These are phyloP conservation scores for Zaprionus kolodkinae DNA, from an alignment of 1,140 invertebrate species.

Conservation along the genomic window DNA sequence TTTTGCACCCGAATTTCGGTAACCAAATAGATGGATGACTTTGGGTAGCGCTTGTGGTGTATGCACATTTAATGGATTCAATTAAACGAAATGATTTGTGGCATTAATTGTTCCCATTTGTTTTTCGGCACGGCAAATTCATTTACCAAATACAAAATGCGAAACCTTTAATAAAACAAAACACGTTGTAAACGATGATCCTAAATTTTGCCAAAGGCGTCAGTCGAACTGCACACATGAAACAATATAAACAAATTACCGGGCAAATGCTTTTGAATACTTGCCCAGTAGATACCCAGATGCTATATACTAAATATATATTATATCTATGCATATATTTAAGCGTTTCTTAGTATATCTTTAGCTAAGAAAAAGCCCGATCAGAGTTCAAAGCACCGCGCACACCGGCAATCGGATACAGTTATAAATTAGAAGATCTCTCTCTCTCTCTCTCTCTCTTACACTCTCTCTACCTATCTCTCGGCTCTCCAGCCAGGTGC, in stretches of 20 bases:
- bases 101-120: slow-evolving; percentile 57
- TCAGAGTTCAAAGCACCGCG: slow-evolving; percentile 57
- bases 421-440: slow-evolving; percentile 37
- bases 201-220: slow-evolving; percentile 35
- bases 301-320: slow-evolving; percentile 1
- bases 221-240: slow-evolving; percentile 48
- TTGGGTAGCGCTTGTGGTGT: slow-evolving; percentile 56
- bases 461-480: not conserved
- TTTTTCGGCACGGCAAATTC: slow-evolving; percentile 60
- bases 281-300: slow-evolving; percentile 1
- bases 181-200: slow-evolving; percentile 28
- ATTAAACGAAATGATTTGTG: slow-evolving; percentile 62
- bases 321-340: not conserved
- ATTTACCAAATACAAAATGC: slow-evolving; percentile 50
- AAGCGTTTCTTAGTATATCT: not conserved
- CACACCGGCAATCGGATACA: slow-evolving; percentile 16
- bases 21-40: slow-evolving; percentile 64
- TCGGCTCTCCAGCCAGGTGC: slow-evolving; percentile 41
- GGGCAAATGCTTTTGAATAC: slow-evolving; percentile 49
- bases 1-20: slow-evolving; percentile 52
- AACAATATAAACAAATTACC: slow-evolving; percentile 72
- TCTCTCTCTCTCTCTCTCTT: not conserved
- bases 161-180: slow-evolving; percentile 19
- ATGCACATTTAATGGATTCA: slow-evolving; percentile 66
- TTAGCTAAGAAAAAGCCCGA: slow-evolving; percentile 3